These are phyloP conservation scores for Sminthopsis crassicaudata DNA, from an alignment of 2,113 vertebrate species.

Conservation along the genomic window DNA sequence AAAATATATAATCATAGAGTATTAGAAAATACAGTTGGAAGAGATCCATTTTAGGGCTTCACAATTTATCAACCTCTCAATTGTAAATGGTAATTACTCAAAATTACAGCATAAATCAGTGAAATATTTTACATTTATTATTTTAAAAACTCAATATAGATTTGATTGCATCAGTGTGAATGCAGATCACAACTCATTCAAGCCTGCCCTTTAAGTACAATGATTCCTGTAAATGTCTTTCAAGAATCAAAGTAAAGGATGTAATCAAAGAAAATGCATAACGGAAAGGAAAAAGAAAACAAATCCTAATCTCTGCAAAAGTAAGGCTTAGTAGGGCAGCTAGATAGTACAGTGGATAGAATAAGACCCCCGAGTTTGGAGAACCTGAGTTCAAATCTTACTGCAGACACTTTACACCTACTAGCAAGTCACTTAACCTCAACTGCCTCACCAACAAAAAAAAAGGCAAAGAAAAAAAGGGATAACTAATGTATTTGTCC, in stretches of 20 bases:
- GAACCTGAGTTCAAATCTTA: too few species aligned
- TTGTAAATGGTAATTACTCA: slow-evolving; percentile 5
- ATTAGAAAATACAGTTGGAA: neutral
- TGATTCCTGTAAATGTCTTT: neutral
- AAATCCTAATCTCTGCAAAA: neutral
- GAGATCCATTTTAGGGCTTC: neutral
- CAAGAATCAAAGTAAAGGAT: neutral
- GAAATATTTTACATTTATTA: neutral
- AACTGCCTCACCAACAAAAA: too few species aligned
- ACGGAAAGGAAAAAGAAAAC: neutral
- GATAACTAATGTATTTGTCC: too few species aligned
- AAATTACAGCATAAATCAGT: slow-evolving; percentile 1
- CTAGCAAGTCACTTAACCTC: too few species aligned
- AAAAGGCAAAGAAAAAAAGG: too few species aligned
- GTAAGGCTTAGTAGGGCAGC: too few species aligned
- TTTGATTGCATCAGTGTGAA: neutral
- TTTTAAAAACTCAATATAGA: neutral
- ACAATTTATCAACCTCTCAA: neutral
- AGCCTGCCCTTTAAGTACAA: neutral
- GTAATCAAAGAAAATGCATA: neutral
- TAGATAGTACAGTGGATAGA: too few species aligned
- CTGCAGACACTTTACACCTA: too few species aligned
- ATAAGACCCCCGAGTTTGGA: too few species aligned
- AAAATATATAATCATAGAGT: neutral
- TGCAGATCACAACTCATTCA: neutral